Conservation (phyloP, 1,140 invertebrate species). For the Drosophila chauvacae region DNA sequence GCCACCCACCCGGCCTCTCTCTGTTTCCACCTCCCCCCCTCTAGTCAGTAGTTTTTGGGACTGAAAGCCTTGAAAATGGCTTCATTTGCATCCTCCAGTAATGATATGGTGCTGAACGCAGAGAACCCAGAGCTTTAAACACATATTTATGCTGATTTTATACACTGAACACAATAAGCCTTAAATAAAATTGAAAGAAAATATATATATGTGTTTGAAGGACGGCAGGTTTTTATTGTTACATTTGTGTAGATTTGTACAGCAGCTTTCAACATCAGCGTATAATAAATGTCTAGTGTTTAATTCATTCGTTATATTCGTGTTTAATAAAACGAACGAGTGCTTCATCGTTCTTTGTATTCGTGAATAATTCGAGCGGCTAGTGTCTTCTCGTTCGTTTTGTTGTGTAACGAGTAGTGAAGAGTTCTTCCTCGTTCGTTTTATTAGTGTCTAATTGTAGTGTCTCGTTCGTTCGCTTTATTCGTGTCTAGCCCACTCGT, state of each 20-base stretch:
- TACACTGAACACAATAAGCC: background rate
- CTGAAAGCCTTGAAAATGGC: constrained; percentile 54
- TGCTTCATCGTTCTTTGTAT: too few relatives aligned
- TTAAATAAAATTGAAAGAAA: background rate
- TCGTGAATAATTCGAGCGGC: too few relatives aligned
- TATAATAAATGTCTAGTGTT: too few relatives aligned
- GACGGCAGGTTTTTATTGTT: background rate
- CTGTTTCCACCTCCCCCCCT: background rate
- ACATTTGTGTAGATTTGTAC: background rate
- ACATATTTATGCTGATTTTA: constrained; percentile 33
- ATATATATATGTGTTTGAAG: background rate
- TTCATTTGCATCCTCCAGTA: constrained; percentile 62
- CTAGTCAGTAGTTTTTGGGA: constrained; percentile 20
- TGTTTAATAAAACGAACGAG: too few relatives aligned
- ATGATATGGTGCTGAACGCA: constrained; percentile 40
- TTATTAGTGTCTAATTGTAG: too few relatives aligned
- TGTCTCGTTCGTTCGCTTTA: background rate
- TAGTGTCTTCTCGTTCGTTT: too few relatives aligned
- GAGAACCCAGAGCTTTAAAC: constrained; percentile 14
- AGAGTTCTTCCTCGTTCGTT: too few relatives aligned
- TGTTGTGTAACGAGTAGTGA: too few relatives aligned
- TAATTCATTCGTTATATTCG: too few relatives aligned
- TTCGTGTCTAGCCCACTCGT: background rate
- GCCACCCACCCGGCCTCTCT: too few relatives aligned
- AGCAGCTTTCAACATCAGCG: background rate